Evolutionary conservation across 2,888 invertebrate species (phyloP).

Genomic region (Macrosiphum euphorbiae): DNA sequence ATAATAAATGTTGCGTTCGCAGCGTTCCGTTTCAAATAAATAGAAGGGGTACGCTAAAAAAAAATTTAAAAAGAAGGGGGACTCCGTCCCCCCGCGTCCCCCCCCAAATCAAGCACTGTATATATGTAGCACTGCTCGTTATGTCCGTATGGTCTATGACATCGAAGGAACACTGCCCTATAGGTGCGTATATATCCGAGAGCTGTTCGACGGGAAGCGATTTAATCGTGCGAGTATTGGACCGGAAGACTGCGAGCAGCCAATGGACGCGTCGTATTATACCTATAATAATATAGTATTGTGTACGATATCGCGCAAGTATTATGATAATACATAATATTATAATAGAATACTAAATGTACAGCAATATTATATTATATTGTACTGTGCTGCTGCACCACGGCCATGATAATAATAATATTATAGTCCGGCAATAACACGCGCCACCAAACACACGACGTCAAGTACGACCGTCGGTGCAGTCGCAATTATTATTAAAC

Average conservation of each 20-base stretch:
- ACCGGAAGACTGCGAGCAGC: neutral
- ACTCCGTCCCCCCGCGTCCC: too few relatives aligned
- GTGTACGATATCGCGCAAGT: neutral
- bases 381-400: neutral
- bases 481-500: neutral
- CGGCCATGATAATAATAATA: neutral
- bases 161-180: neutral
- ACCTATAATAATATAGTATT: neutral
- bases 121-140: too few relatives aligned
- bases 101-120: too few relatives aligned
- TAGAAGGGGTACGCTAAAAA: too few relatives aligned
- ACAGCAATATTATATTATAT: neutral
- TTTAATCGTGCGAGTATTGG: neutral
- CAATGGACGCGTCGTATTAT: neutral
- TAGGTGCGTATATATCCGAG: too few relatives aligned
- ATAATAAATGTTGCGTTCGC: too few relatives aligned
- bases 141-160: too few relatives aligned
- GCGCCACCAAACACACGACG: conserved; percentile 13
- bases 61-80: too few relatives aligned
- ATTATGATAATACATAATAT: neutral
- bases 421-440: neutral
- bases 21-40: too few relatives aligned
- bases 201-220: neutral
- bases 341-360: neutral
- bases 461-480: neutral